Base-by-base conservation (phyloP, 1,140 invertebrate species). In the Tetragnatha versicolor region DNA sequence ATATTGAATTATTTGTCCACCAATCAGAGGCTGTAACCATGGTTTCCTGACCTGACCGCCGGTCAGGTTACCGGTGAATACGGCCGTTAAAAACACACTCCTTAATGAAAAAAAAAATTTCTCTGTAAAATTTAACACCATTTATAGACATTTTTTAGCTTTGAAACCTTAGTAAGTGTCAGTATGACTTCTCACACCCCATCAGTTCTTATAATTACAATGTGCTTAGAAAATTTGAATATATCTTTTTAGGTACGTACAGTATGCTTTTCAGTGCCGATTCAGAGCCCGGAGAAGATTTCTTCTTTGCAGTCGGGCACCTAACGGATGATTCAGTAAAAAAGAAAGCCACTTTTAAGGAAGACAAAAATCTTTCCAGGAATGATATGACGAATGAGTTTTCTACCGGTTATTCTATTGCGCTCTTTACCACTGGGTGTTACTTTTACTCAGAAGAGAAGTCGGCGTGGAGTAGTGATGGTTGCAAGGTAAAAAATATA, bases 361-460 rank as follows among this genome's bases (percentile, higher is more conserved):
- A 20, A 6, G 31, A 20, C 5, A 14, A 20, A 22, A 79, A 79
- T 29, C 22, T 79, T 14, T 47, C 63, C 0, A 53, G 63, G 14
- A 39, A 69, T n/a, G 76, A 79, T 22, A 79, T 79, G 63, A 79
- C 76, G 14, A 79, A 58, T 27, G 12, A 53, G 5, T 79, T 69
- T 35, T 20, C n/a, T 0, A 33, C 42, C 1, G 73, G 73, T 1
- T 79, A 79, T 55, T 53, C 31, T 3, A 79, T 79, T 33, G 66
- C 17, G 0, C 35, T 79, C 10, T 79, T 42, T 29, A 72, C 45
- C n/a, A 72, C 78, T 31, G 78, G 68, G 1, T 79, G 78, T 29
- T 73, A 72, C n/a, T 79, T 42, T 31, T 79, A 65, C 53, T 77
- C 73, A 0, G 73, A 77, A 47, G 58, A 79, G 20, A 72, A n/a